Evolutionary conservation across 2,888 invertebrate genomes (phyloP), one percentile per base, ranked within the genome.

Genomic region (Linnaemya tessellans): DNA sequence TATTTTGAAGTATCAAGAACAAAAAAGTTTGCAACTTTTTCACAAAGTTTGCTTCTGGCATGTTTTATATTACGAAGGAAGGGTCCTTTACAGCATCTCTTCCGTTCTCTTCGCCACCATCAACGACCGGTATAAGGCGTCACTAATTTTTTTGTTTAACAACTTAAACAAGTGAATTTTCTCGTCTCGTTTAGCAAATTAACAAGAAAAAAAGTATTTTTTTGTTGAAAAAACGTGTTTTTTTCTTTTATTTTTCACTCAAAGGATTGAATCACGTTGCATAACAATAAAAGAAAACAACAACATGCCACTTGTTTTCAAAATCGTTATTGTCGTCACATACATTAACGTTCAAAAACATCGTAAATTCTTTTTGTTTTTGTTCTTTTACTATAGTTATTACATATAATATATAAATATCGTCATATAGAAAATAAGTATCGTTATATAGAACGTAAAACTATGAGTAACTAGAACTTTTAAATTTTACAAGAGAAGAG

Each of bases 231-330:
- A 51, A 15, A 4, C 10, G 25, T 46, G n/a, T 30, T 71, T 25
- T 25, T 18, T 30, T 51, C 30, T 43, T 25, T 4, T 41, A 20
- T 9, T 65, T 64, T 56, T 13, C 58, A 38, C 18, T 78, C 60
- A 78, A 78, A 78, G 78, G 60, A 68, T 58, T 68, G 58, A 49
- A 67, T 68, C 56, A 68, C 58, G n/a, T 56, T 64, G 38, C 49
- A 51, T 22, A 62, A 74, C 7, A 62, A 38, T 11, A 41, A 41
- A 41, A 1, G 11, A 41, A 41, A 13, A 11, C 13, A 74, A 43
- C 9, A 51, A 51, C 10, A 51, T 51, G 51, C 20, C 2, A 51
- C 1, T 51, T 20, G 51, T 51, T 18, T 51, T 51, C 7, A 20
- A 51, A 51, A 8, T n/a, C 51, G 18, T 51, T 51, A 20, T 20